These are phyloP conservation scores for Echiichthys vipera DNA, from an alignment of 2,797 vertebrate species.

Conservation along the genomic window DNA sequence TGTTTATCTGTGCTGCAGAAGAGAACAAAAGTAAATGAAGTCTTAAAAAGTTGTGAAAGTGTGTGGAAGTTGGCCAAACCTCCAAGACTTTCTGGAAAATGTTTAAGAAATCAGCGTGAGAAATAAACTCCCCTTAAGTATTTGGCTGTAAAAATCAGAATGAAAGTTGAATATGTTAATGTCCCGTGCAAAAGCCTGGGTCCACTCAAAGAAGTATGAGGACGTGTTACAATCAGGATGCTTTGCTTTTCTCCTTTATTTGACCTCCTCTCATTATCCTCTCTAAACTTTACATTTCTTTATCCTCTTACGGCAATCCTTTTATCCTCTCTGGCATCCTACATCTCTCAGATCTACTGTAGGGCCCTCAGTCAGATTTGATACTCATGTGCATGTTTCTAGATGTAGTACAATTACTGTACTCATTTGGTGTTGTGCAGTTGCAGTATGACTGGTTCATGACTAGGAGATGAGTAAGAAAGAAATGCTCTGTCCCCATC, in stretches of 20 bases:
- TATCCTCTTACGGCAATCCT: conserved; percentile 76
- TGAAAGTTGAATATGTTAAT: conserved; percentile 17
- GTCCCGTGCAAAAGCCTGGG: background rate
- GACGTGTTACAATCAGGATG: background rate
- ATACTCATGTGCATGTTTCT: conserved; percentile 6
- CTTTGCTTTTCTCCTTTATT: conserved; percentile 50
- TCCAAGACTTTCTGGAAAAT: conserved; percentile 8
- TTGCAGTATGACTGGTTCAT: background rate
- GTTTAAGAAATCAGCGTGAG: background rate
- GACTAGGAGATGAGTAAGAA: conserved; percentile 3
- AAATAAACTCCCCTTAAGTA: background rate
- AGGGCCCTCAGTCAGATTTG: conserved; percentile 24
- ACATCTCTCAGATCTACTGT: conserved; percentile 26
- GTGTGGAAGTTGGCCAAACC: conserved; percentile 19
- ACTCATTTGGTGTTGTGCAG: background rate
- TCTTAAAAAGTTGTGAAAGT: conserved; percentile 23
- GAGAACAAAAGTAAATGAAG: conserved; percentile 17
- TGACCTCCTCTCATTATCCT: conserved; percentile 67
- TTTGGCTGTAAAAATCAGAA: conserved; percentile 1
- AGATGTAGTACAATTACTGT: background rate
- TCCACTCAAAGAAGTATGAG: conserved; percentile 18
- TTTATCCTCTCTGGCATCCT: conserved; percentile 59
- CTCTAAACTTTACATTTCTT: conserved; percentile 65
- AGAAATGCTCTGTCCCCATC: background rate
- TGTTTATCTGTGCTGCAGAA: conserved; percentile 17